Evolutionary conservation across 2,888 invertebrate species (phyloP).

Genomic region (Temnothorax unifasciatus): DNA sequence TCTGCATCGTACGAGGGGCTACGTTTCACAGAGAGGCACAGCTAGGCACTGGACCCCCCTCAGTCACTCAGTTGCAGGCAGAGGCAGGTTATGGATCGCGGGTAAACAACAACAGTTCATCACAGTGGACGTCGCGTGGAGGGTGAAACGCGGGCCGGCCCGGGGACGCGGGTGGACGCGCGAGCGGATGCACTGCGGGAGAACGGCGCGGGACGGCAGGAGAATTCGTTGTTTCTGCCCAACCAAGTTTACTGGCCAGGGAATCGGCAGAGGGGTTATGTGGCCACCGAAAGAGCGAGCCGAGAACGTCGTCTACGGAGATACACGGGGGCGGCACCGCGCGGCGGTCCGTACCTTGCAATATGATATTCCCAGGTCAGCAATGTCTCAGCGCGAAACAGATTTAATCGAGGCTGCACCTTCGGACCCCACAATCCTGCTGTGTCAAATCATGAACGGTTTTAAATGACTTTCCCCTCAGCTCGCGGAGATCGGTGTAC

Average conservation of each 20-base stretch:
- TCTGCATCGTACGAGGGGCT: neutral
- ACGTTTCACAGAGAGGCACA: neutral
- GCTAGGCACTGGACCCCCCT: neutral
- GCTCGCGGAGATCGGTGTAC: slow-evolving; percentile 4
- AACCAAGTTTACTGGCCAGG: slow-evolving; percentile 20
- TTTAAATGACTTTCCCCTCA: slow-evolving; percentile 67
- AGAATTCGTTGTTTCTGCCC: neutral
- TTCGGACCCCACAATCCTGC: slow-evolving; percentile 65
- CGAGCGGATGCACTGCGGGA: neutral
- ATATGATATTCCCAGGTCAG: slow-evolving; percentile 59
- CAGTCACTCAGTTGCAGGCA: neutral
- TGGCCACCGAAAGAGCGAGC: neutral
- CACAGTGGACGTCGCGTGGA: neutral
- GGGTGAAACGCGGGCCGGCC: neutral
- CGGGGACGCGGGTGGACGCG: neutral
- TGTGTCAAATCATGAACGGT: slow-evolving; percentile 73
- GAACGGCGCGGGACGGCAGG: neutral
- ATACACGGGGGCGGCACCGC: slow-evolving; percentile 44
- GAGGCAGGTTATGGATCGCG: slow-evolving; percentile 66
- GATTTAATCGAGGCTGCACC: slow-evolving; percentile 58
- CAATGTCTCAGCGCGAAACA: slow-evolving; percentile 52
- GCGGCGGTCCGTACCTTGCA: slow-evolving; percentile 64
- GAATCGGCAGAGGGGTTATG: slow-evolving; percentile 66
- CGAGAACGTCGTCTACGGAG: slow-evolving; percentile 53
- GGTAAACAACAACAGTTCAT: slow-evolving; percentile 62